phyloP scores from a whole-genome alignment of 2,888 invertebrate genomes.

The Rugalucina vietnamica region DNA sequence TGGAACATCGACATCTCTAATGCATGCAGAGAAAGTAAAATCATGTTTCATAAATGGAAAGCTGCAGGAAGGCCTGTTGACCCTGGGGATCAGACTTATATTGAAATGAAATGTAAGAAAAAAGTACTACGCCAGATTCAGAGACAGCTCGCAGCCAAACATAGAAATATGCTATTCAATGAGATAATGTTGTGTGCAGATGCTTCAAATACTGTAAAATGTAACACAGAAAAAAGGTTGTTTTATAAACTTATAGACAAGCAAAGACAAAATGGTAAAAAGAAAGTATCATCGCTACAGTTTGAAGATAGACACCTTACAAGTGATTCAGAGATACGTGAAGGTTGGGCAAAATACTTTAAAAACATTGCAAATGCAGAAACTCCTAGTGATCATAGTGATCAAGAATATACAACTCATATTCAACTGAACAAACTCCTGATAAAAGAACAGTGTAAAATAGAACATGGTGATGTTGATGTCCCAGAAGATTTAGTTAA shows the following conservation, averaged over 20 bases:
- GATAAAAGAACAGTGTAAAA: not conserved
- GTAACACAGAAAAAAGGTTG: not conserved
- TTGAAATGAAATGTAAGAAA: not conserved
- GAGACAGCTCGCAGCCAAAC: not conserved
- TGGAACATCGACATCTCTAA: not conserved
- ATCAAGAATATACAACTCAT: not conserved
- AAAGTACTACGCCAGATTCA: not conserved
- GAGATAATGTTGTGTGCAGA: not conserved
- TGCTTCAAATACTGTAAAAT: not conserved
- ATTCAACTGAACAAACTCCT: not conserved
- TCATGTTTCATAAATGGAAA: not conserved
- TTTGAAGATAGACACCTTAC: not conserved
- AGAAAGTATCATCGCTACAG: not conserved
- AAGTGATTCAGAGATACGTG: not conserved
- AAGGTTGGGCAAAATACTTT: not conserved
- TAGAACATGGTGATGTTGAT: not conserved
- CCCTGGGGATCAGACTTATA: not conserved
- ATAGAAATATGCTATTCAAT: not conserved
- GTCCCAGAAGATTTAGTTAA: not conserved
- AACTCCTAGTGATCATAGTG: not conserved
- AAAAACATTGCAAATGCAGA: not conserved
- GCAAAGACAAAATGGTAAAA: not conserved
- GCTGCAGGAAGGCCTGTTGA: not conserved
- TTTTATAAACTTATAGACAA: constrained; percentile 3
- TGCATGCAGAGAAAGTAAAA: not conserved